Conservation (phyloP, 92 coral and sea anemone genomes). For the Scolanthus callimorphus region DNA sequence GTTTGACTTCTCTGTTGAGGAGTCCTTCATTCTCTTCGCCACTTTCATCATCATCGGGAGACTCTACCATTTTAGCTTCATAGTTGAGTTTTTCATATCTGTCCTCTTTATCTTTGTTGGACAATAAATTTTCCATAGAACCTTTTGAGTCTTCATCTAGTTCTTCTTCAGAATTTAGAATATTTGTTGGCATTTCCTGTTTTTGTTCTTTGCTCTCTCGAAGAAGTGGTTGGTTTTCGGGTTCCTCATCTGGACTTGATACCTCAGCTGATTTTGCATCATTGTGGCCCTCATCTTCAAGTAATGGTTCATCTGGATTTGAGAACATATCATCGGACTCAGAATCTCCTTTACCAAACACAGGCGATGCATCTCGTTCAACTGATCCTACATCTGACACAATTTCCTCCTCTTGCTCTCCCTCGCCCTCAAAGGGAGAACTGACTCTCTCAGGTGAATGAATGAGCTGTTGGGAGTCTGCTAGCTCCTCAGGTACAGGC, state of each 20-base stretch:
- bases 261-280: neutral
- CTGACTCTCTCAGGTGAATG: slow-evolving; percentile 1
- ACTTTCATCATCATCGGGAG: slow-evolving; percentile 1
- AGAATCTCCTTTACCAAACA: neutral
- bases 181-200: neutral
- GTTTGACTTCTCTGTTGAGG: neutral
- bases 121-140: neutral
- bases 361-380: slow-evolving; percentile 10
- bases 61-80: no score
- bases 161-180: neutral
- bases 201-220: neutral
- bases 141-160: neutral
- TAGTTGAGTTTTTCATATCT: neutral
- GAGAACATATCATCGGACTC: slow-evolving; percentile 25
- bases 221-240: neutral
- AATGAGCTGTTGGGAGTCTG: no score
- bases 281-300: neutral
- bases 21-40: neutral
- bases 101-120: neutral
- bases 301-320: slow-evolving; percentile 26
- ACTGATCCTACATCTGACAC: slow-evolving; percentile 9
- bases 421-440: slow-evolving; percentile 10
- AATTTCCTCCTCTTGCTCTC: slow-evolving; percentile 1
- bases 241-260: slow-evolving; percentile 6
- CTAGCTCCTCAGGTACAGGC: no score